A percentile compares a stretch with the other conserved stretches of the same genome.
phyloP scores from a whole-genome alignment of 2,888 invertebrate genomes.

The Drepanosiphum platanoidis region DNA sequence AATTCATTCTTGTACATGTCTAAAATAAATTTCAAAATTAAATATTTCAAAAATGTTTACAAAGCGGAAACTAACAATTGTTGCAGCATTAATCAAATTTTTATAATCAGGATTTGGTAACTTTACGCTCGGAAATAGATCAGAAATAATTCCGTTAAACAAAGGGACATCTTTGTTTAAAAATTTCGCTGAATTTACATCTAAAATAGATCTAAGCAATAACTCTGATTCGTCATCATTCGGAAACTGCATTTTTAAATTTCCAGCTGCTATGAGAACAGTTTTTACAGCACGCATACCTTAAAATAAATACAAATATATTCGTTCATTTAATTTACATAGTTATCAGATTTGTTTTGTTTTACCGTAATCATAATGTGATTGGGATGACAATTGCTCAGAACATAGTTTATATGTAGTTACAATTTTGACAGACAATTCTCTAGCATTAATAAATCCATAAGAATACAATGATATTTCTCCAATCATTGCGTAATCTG shows the following conservation, averaged over 20 bases:
- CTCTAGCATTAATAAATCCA: slow-evolving; percentile 81
- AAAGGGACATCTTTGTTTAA: slow-evolving; percentile 87
- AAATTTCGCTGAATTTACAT: slow-evolving; percentile 93
- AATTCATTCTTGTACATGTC: slow-evolving; percentile 74
- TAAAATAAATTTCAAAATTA: slow-evolving; percentile 64
- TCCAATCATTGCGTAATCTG: slow-evolving; percentile 87
- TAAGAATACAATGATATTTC: slow-evolving; percentile 87
- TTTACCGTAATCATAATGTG: slow-evolving; percentile 84
- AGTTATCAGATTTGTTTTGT: not conserved
- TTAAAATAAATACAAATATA: slow-evolving; percentile 52
- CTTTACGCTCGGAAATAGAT: slow-evolving; percentile 84
- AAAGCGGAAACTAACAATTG: not conserved
- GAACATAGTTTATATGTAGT: slow-evolving; percentile 85
- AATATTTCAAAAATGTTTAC: not conserved
- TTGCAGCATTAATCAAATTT: slow-evolving; percentile 40
- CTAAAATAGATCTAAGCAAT: slow-evolving; percentile 84
- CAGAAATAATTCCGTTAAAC: slow-evolving; percentile 84
- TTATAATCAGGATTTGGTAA: slow-evolving; percentile 27
- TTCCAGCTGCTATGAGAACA: slow-evolving; percentile 85
- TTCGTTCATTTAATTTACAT: not conserved
- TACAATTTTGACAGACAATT: slow-evolving; percentile 83
- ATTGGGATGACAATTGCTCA: slow-evolving; percentile 84
- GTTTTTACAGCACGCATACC: slow-evolving; percentile 88
- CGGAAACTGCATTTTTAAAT: slow-evolving; percentile 81
- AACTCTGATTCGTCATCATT: slow-evolving; percentile 82